Percentiles rank a stretch among this genome's conserved stretches.
phyloP scores from a whole-genome alignment of 2,113 vertebrate genomes.

The Melanostigma gelatinosum region DNA sequence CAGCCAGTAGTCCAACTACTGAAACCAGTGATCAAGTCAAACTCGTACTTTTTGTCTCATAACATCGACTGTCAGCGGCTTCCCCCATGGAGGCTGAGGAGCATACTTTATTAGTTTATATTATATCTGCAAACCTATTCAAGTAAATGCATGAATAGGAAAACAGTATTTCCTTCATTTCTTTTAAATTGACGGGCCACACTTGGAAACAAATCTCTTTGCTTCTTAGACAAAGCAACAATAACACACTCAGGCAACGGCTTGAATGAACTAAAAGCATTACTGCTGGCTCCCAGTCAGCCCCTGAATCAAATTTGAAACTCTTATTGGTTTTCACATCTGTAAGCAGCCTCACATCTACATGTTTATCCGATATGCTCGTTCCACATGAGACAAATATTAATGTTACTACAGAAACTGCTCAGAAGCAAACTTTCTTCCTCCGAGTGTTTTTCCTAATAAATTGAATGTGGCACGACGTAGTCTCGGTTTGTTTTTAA shows the following conservation, averaged over 20 bases:
- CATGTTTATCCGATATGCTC: slow-evolving; percentile 40
- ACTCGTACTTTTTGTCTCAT: not conserved
- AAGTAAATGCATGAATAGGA: not conserved
- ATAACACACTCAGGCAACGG: not conserved
- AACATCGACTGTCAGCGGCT: not conserved
- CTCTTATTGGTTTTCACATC: slow-evolving; percentile 36
- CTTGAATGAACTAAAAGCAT: slow-evolving; percentile 15
- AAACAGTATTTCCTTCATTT: not conserved
- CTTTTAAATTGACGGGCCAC: slow-evolving; percentile 20
- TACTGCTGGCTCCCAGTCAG: slow-evolving; percentile 6
- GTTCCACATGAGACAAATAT: slow-evolving; percentile 12
- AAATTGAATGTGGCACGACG: no score
- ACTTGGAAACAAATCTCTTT: not conserved
- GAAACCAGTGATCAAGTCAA: not conserved
- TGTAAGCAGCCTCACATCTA: slow-evolving; percentile 33
- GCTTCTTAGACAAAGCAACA: no score
- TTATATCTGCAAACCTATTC: not conserved
- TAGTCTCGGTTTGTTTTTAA: not conserved
- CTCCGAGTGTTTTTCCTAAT: not conserved
- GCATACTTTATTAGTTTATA: not conserved
- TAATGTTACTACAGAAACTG: not conserved
- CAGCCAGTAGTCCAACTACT: not conserved
- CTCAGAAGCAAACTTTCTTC: not conserved
- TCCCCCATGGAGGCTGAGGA: not conserved
- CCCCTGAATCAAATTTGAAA: slow-evolving; percentile 30